These are phyloP conservation scores for Andrena praecox DNA, from an alignment of 2,888 invertebrate species.

Conservation along the genomic window DNA sequence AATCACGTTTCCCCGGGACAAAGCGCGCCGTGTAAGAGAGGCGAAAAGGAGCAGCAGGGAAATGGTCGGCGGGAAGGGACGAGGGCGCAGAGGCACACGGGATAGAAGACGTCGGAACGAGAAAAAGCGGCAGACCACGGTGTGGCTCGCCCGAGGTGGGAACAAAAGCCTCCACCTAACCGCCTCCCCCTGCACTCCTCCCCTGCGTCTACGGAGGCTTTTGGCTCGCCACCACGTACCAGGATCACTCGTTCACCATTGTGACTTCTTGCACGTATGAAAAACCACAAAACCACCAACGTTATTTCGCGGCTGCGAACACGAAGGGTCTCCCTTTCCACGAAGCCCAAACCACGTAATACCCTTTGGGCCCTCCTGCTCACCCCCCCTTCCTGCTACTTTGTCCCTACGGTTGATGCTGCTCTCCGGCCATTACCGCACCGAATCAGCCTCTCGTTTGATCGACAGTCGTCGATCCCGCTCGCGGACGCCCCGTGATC, in stretches of 20 bases:
- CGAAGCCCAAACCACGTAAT: constrained; percentile 67
- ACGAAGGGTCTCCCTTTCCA: constrained; percentile 68
- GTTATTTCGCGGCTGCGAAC: constrained; percentile 77
- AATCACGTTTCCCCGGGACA: constrained; percentile 70
- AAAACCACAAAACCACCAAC: constrained; percentile 77
- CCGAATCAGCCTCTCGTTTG: constrained; percentile 59
- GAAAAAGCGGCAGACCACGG: constrained; percentile 67
- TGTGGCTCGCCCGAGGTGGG: constrained; percentile 62
- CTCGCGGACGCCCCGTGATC: constrained; percentile 11
- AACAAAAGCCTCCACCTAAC: constrained; percentile 77
- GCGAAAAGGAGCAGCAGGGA: constrained; percentile 42
- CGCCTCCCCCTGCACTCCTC: constrained; percentile 64
- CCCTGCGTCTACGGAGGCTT: constrained; percentile 33
- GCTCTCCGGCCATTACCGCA: constrained; percentile 32
- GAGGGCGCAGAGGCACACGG: constrained; percentile 48
- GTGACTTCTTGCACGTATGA: constrained; percentile 78
- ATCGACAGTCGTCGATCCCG: constrained; percentile 53
- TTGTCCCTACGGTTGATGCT: constrained; percentile 35
- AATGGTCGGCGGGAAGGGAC: constrained; percentile 1
- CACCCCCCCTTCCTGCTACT: not conserved
- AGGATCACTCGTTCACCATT: constrained; percentile 70
- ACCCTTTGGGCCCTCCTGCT: constrained; percentile 45
- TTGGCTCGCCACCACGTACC: constrained; percentile 57
- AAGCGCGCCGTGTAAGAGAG: constrained; percentile 48
- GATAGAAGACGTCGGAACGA: constrained; percentile 46